Base-by-base conservation (phyloP, 2,113 vertebrate genomes). In the Phasianus colchicus region DNA sequence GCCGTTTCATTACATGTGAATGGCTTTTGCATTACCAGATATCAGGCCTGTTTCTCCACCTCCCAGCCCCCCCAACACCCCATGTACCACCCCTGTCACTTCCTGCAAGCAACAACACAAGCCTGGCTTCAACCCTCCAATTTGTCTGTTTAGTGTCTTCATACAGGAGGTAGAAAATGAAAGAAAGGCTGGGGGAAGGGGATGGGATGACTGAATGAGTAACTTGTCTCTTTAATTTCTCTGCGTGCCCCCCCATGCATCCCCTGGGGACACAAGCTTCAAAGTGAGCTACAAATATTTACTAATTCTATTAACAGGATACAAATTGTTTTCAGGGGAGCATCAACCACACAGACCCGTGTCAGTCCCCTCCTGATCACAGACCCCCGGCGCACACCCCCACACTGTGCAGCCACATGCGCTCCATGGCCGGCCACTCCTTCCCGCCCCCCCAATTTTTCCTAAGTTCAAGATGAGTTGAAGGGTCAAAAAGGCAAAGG, bases 401-500 rank as follows among this genome's bases (percentile, higher is more conserved):
- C 19, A 12, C 83, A 73, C 89, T 0, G 43, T 6, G 1, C 90
- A 32, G 73, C 89, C 87, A 65, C 86, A 43, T 79, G 95, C 95
- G 65, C 93, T 58, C 25, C 40, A 80, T 73, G 97, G 95, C 91
- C 95, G 86, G 58, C 75, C 7, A 47, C 71, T 78, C 92, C 97
- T 96, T 92, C 96, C 97, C 88, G 86, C 36, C 92, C 95, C 97
- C 97, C 97, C 94, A 96, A 81, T 97, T 97, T 98, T 97, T 96
- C 96, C 93, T 96, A 98, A 98, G 98, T 98, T 98, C 98, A 98
- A 97, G 96, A 97, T 97, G 97, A 98, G 98, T 98, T 98, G 97
- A 98, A 97, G 97, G 98, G 98, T 98, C 98, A 98, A 98, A 98
- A 98, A 98, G 98, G 97, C 98, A 98, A 97, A 97, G 98, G 97